Evolutionary conservation across 2,888 invertebrate genomes (phyloP), one percentile per base, ranked within the genome.

Genomic region (Caenorhabditis drosophilae): DNA sequence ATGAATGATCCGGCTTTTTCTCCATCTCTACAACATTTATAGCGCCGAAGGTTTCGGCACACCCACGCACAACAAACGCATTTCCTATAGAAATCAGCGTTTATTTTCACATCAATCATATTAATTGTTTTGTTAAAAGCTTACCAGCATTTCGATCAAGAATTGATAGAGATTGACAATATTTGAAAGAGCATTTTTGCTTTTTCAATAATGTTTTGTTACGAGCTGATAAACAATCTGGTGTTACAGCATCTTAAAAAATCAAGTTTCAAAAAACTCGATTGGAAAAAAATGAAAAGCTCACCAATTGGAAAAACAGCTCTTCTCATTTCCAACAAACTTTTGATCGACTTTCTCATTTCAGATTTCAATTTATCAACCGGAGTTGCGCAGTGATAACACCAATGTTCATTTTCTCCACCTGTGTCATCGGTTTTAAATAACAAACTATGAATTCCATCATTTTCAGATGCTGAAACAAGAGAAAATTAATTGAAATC

Each of bases 41-140:
- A 2, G 80, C 80, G 9, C 79, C 80, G 36, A 80, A 78, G 27
- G 73, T 64, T 55, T 80, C 80, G 1, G 80, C 80, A 46, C 80
- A 80, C 9, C 80, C 80, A 15, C 80, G 76, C 22, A 80, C 67
- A 16, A 79, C 78, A 57, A 80, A 79, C 2, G 70, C 64, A 18
- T 70, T 52, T 2, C 70, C 70, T 69, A 44, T 25, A 64, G 50
- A 12, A 11, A 22, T 35, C 12, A 31, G 16, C 26, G 27, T 22
- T 18, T 12, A n/a, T 40, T 41, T 26, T 25, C 4, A 41, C 41
- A 41, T 23, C n/a, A n/a, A 51, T 16, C 15, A 25, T 42, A 9
- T 4, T 12, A 44, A 41, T 45, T 20, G 6, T 26, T 22, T 35
- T 26, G 23, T 25, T n/a, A 23, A 36, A 26, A 4, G 16, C 7